Conservation (phyloP, 2,113 vertebrate genomes). For the Condylura cristata region DNA sequence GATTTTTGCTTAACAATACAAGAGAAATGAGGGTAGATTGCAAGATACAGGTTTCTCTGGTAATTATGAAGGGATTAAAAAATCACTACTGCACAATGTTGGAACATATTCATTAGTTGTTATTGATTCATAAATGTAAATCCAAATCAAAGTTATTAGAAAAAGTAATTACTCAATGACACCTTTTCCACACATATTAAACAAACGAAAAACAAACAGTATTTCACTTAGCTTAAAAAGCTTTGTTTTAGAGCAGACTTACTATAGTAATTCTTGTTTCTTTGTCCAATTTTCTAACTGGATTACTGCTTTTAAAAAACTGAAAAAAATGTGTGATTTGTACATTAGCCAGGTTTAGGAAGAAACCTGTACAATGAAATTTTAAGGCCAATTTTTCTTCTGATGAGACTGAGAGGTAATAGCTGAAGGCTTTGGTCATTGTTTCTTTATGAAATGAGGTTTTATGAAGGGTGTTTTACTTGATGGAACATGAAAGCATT, state of each 20-base stretch:
- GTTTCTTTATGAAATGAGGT: background rate
- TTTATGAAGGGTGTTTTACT: background rate
- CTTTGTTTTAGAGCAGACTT: constrained; percentile 33
- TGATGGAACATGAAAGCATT: background rate
- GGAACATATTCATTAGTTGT: background rate
- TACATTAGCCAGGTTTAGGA: background rate
- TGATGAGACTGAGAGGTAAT: background rate
- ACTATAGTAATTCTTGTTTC: background rate
- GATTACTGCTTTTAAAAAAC: constrained; percentile 18
- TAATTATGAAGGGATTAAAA: constrained; percentile 50
- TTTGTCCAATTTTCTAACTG: constrained; percentile 45
- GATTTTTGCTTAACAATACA: constrained; percentile 72
- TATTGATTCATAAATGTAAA: constrained; percentile 16
- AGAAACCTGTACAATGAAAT: background rate
- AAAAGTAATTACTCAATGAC: constrained; percentile 44
- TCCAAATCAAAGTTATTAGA: constrained; percentile 59
- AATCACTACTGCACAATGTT: constrained; percentile 54
- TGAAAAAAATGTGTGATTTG: constrained; percentile 15
- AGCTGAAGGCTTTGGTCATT: background rate
- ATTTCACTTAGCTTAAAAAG: constrained; percentile 36
- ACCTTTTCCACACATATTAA: background rate
- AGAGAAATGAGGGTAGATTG: constrained; percentile 62
- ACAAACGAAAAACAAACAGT: background rate
- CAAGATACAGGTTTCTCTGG: constrained; percentile 20
- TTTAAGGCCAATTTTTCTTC: constrained; percentile 26